Percentiles rank a stretch among this genome's conserved stretches.
These are phyloP conservation scores for Thaleichthys pacificus DNA, from an alignment of 2,797 vertebrate species.

Conservation along the genomic window DNA sequence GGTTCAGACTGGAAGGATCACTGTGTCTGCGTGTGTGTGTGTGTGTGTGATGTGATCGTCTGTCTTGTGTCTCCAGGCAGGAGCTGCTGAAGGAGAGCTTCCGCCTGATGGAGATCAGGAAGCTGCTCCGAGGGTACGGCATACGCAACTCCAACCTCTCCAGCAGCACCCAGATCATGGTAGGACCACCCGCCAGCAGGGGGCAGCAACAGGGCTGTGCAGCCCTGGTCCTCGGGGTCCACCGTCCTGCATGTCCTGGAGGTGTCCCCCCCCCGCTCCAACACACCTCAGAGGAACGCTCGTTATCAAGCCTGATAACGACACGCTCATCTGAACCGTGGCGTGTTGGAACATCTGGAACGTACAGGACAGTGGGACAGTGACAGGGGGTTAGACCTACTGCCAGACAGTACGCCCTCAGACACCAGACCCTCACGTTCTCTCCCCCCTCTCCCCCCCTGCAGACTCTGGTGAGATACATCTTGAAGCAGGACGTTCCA, in stretches of 20 bases:
- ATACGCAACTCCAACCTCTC: slow-evolving; percentile 89
- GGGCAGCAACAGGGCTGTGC: too few relatives aligned
- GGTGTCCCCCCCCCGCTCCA: too few relatives aligned
- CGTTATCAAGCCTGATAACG: too few relatives aligned
- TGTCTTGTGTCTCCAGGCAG: slow-evolving; percentile 71
- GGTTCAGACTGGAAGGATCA: too few relatives aligned
- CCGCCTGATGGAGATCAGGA: slow-evolving; percentile 93
- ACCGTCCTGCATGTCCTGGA: too few relatives aligned
- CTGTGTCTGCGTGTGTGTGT: too few relatives aligned
- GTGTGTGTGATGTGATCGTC: neutral
- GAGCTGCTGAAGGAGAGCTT: slow-evolving; percentile 91
- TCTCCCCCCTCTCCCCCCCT: neutral
- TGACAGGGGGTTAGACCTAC: too few relatives aligned
- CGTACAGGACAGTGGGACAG: neutral
- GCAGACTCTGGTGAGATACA: slow-evolving; percentile 87
- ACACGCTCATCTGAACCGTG: too few relatives aligned
- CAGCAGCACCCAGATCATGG: slow-evolving; percentile 85
- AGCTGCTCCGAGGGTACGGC: slow-evolving; percentile 88
- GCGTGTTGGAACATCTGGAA: too few relatives aligned
- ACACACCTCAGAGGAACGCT: too few relatives aligned
- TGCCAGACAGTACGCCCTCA: neutral
- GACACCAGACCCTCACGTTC: neutral
- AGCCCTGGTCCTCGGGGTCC: too few relatives aligned
- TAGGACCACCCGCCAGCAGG: slow-evolving; percentile 47
- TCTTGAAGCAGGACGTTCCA: slow-evolving; percentile 86